A percentile compares a stretch with the other conserved stretches of the same genome.
Evolutionary conservation across 2,888 invertebrate species (phyloP).

Genomic region (Drosophila parthenogenetica): DNA sequence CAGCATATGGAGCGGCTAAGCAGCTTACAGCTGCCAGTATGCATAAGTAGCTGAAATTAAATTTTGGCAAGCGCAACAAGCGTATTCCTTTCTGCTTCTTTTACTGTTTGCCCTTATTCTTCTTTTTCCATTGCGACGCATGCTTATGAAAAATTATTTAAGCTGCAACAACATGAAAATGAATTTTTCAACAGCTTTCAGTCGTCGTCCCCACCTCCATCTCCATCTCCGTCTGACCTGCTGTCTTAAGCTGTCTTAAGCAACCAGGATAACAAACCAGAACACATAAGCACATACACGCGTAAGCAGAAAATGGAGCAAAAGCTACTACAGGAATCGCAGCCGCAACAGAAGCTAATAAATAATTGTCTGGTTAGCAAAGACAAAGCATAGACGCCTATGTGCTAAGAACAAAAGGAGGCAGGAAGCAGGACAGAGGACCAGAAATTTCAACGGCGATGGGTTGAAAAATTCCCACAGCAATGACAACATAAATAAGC

Average conservation of each 20-base stretch:
- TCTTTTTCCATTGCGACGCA: conserved; percentile 25
- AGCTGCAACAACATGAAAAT: conserved; percentile 76
- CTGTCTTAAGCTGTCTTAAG: conserved; percentile 77
- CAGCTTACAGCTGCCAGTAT: conserved; percentile 62
- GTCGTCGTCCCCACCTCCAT: conserved; percentile 24
- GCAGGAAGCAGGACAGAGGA: background rate
- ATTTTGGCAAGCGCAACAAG: conserved; percentile 62
- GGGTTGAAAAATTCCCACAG: conserved; percentile 54
- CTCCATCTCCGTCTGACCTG: conserved; percentile 52
- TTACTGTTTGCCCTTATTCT: background rate
- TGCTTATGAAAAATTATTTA: conserved; percentile 78
- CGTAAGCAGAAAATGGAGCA: conserved; percentile 1
- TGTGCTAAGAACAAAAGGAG: conserved; percentile 16
- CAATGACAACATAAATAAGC: conserved; percentile 65
- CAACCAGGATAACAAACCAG: conserved; percentile 66
- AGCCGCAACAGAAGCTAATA: conserved; percentile 68
- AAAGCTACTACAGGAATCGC: conserved; percentile 36
- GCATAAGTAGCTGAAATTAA: conserved; percentile 77
- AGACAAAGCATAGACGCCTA: conserved; percentile 66
- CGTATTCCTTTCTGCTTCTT: background rate
- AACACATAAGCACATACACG: conserved; percentile 15
- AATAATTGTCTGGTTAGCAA: conserved; percentile 77
- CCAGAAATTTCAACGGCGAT: conserved; percentile 32
- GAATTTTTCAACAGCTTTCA: conserved; percentile 75
- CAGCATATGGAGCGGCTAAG: conserved; percentile 60